These are phyloP conservation scores for Agrypnus murinus DNA, from an alignment of 2,888 invertebrate species.

Conservation along the genomic window DNA sequence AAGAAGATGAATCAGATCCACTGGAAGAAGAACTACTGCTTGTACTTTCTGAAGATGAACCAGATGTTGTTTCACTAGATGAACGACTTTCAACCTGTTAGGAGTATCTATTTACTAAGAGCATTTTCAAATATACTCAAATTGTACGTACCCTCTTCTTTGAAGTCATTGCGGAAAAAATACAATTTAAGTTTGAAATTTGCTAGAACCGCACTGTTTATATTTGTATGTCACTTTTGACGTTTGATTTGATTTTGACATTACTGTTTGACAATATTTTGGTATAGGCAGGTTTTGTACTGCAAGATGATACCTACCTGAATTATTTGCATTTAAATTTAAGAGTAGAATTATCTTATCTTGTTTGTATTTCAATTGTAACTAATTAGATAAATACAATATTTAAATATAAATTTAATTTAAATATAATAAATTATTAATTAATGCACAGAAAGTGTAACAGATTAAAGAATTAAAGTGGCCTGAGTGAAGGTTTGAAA, in stretches of 20 bases:
- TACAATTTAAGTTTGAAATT: no score
- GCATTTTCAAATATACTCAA: slow-evolving; percentile 5
- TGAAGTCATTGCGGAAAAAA: slow-evolving; percentile 56
- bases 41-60: slow-evolving; percentile 69
- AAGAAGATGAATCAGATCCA: slow-evolving; percentile 79
- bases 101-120: neutral
- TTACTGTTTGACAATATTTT: neutral
- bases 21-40: slow-evolving; percentile 71
- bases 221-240: slow-evolving; percentile 4
- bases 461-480: no score
- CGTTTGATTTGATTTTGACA: slow-evolving; percentile 9
- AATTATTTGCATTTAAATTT: no score
- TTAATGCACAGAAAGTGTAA: no score
- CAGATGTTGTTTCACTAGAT: slow-evolving; percentile 78
- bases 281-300: neutral
- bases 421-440: no score
- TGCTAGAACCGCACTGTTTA: neutral
- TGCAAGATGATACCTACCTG: neutral
- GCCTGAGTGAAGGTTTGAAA: slow-evolving; percentile 11
- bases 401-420: no score
- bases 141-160: slow-evolving; percentile 57
- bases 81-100: slow-evolving; percentile 71
- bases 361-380: no score
- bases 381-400: no score
- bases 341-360: no score